A percentile compares a stretch with the other conserved stretches of the same genome.
phyloP scores from a whole-genome alignment of 1,140 invertebrate species.

The Marisa cornuarietis region DNA sequence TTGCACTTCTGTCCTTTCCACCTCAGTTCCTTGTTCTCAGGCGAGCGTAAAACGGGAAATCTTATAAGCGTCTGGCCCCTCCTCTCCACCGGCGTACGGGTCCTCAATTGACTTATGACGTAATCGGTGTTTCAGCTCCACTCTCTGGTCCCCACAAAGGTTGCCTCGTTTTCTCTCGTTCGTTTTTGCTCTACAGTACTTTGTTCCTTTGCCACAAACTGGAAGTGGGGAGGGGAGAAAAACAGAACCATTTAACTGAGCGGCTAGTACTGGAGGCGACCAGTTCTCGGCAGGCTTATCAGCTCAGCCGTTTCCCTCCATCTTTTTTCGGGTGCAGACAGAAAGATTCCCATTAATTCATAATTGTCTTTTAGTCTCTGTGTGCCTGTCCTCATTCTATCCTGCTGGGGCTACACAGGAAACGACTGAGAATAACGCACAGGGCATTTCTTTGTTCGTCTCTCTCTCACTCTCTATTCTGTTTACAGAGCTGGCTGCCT shows the following conservation, averaged over 20 bases:
- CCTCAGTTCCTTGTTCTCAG: neutral
- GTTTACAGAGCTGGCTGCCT: no score
- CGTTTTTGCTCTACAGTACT: no score
- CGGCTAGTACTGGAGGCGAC: no score
- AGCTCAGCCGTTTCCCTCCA: neutral
- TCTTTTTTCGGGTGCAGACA: neutral
- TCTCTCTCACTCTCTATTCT: slow-evolving; percentile 20
- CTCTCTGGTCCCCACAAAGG: no score
- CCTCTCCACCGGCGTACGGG: neutral
- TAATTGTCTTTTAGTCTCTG: neutral
- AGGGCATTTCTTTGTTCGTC: neutral
- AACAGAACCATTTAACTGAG: no score
- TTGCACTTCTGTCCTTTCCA: no score
- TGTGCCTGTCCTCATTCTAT: neutral
- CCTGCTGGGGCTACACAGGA: neutral
- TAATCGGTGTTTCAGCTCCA: no score
- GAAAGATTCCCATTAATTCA: neutral
- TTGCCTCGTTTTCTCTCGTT: no score
- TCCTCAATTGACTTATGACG: no score
- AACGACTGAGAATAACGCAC: neutral
- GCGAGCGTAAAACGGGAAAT: neutral
- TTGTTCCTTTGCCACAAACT: no score
- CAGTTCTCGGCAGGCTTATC: no score
- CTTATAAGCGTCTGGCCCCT: neutral
- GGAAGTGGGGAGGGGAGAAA: no score